A percentile compares a stretch with the other conserved stretches of the same genome.
These are phyloP conservation scores for Zosterops hypoxanthus DNA, from an alignment of 2,113 vertebrate species.

Conservation along the genomic window DNA sequence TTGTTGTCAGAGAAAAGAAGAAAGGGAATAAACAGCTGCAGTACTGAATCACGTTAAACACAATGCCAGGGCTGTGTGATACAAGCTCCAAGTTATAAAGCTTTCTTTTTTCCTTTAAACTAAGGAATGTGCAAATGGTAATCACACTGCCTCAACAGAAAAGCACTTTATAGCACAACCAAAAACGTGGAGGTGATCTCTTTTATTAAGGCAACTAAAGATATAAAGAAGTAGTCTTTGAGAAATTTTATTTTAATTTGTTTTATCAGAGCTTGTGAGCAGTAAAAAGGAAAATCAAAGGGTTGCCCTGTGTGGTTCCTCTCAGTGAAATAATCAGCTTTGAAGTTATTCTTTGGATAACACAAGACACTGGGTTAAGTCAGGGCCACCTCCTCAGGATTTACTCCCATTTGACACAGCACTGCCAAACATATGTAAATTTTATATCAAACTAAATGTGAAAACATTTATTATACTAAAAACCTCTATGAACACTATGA, in stretches of 20 bases:
- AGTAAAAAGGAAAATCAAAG: constrained; percentile 72
- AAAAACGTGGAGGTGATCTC: constrained; percentile 30
- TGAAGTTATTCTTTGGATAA: constrained; percentile 77
- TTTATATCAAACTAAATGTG: constrained; percentile 29
- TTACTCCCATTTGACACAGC: constrained; percentile 41
- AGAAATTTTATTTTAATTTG: constrained; percentile 70
- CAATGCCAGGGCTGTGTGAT: constrained; percentile 22
- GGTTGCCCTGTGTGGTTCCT: constrained; percentile 47
- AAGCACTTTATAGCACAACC: constrained; percentile 27
- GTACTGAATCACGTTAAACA: constrained; percentile 37
- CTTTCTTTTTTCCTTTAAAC: constrained; percentile 52
- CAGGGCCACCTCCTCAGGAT: constrained; percentile 44
- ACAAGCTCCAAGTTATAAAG: constrained; percentile 34
- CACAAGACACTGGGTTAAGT: constrained; percentile 37
- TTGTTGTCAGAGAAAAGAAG: constrained; percentile 26
- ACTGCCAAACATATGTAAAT: constrained; percentile 60
- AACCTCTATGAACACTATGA: not conserved
- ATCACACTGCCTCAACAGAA: constrained; percentile 13
- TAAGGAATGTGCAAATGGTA: constrained; percentile 33
- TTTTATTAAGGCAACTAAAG: constrained; percentile 60
- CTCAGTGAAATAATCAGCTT: constrained; percentile 73
- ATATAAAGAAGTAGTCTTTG: constrained; percentile 52
- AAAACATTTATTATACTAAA: constrained; percentile 26
- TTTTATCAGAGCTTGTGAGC: constrained; percentile 54
- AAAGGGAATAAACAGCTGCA: constrained; percentile 57